A percentile compares a stretch with the other conserved stretches of the same genome.
These are phyloP conservation scores for Tauraco erythrolophus DNA, from an alignment of 2,113 vertebrate species.

Conservation along the genomic window DNA sequence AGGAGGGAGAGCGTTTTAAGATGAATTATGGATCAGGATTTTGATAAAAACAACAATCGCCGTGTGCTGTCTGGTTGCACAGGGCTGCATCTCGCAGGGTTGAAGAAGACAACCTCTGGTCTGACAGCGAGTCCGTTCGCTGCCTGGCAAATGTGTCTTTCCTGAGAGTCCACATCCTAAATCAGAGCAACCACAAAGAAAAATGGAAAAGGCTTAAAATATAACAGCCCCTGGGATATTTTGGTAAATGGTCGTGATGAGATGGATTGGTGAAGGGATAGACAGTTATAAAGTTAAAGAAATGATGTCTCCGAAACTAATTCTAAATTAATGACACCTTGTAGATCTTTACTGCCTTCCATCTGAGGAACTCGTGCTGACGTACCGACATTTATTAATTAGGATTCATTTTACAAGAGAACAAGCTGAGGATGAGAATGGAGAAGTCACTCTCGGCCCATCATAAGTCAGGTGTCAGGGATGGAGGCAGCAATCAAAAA, in stretches of 20 bases:
- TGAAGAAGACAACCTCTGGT: neutral
- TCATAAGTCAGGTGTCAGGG: neutral
- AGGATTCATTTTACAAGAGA: neutral
- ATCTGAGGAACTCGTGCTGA: neutral
- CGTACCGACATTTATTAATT: neutral
- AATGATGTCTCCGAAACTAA: slow-evolving; percentile 61
- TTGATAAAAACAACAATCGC: neutral
- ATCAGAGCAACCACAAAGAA: slow-evolving; percentile 6
- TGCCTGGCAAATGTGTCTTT: neutral
- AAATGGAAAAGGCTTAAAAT: slow-evolving; percentile 32
- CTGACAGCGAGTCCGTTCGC: neutral
- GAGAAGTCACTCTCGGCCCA: neutral
- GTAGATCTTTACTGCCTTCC: slow-evolving; percentile 36
- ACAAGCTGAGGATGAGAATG: neutral
- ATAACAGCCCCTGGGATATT: neutral
- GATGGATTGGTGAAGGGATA: neutral
- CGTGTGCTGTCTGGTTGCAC: neutral
- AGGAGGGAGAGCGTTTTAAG: neutral
- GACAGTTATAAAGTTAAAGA: slow-evolving; percentile 38
- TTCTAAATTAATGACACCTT: slow-evolving; percentile 35
- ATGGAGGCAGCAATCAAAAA: neutral
- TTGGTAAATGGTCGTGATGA: neutral
- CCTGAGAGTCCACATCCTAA: neutral
- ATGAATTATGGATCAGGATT: slow-evolving; percentile 52
- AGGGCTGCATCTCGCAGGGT: neutral